Evolutionary conservation across 2,888 invertebrate genomes (phyloP).

Genomic region (Rugalucina vietnamica): DNA sequence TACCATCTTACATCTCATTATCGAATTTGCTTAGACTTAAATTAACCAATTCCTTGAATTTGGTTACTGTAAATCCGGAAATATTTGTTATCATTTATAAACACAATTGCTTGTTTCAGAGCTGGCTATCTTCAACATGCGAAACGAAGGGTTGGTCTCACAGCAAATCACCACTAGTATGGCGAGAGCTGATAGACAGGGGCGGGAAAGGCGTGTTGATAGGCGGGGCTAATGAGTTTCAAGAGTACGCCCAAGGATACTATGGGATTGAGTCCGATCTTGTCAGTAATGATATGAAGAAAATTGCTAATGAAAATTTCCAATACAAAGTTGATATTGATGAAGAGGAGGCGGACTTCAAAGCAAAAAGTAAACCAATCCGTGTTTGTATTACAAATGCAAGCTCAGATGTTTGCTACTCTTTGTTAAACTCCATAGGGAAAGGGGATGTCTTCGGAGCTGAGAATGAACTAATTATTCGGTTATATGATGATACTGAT

Average conservation of each 20-base stretch:
- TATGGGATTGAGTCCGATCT: slow-evolving; percentile 81
- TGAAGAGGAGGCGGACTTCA: slow-evolving; percentile 72
- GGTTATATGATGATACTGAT: slow-evolving; percentile 72
- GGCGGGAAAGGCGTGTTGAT: slow-evolving; percentile 84
- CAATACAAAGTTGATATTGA: slow-evolving; percentile 75
- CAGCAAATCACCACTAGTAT: slow-evolving; percentile 82
- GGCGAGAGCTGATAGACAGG: slow-evolving; percentile 84
- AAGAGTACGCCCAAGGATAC: slow-evolving; percentile 82
- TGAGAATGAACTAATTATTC: slow-evolving; percentile 75
- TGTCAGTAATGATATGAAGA: slow-evolving; percentile 77
- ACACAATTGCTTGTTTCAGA: no score
- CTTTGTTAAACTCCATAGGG: slow-evolving; percentile 71
- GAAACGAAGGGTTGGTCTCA: slow-evolving; percentile 80
- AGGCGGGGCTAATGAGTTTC: slow-evolving; percentile 84
- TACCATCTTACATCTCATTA: no score
- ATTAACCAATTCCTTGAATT: no score
- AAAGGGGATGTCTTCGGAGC: slow-evolving; percentile 79
- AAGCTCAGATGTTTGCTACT: slow-evolving; percentile 73
- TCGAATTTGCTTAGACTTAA: no score
- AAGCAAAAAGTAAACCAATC: slow-evolving; percentile 74
- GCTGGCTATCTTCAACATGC: slow-evolving; percentile 80
- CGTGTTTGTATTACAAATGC: slow-evolving; percentile 82
- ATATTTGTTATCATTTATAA: no score
- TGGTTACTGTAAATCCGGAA: no score
- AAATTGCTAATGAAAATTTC: slow-evolving; percentile 79